These are phyloP conservation scores for Saturnia pavonia DNA, from an alignment of 2,888 invertebrate genomes.

Conservation along the genomic window DNA sequence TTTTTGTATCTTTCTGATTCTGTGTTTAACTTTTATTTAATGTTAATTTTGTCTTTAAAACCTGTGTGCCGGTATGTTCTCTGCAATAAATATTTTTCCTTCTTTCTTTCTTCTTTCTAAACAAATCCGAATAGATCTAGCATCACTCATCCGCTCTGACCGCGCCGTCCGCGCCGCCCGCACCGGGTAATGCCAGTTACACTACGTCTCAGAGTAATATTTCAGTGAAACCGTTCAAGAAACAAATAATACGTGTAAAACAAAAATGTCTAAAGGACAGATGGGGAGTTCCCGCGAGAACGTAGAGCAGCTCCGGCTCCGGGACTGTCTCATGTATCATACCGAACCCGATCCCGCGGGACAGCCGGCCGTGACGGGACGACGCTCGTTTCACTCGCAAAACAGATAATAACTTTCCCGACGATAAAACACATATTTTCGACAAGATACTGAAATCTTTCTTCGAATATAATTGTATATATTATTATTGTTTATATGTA, in stretches of 20 bases:
- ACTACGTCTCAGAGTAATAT: neutral
- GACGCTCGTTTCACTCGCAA: neutral
- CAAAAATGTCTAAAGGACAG: neutral
- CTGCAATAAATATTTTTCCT: too few species aligned
- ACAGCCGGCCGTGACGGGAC: neutral
- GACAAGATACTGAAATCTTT: neutral
- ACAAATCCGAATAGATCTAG: too few species aligned
- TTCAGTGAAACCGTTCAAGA: neutral
- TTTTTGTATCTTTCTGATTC: too few species aligned
- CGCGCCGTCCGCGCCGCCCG: too few species aligned
- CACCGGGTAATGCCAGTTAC: too few species aligned
- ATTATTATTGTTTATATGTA: too few species aligned
- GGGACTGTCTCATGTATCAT: conserved; percentile 9
- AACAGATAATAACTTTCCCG: neutral
- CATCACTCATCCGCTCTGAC: too few species aligned
- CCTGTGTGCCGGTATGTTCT: too few species aligned
- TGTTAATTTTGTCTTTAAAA: too few species aligned
- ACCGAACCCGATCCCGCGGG: neutral
- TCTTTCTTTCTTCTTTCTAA: too few species aligned
- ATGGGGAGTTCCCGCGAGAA: neutral
- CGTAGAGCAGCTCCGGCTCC: neutral
- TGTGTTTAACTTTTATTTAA: too few species aligned
- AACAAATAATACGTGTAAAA: conserved; percentile 10
- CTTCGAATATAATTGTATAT: neutral
- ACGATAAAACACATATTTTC: neutral